Conservation (phyloP, 2,797 vertebrate genomes). For the Sylvilagus floridanus region DNA sequence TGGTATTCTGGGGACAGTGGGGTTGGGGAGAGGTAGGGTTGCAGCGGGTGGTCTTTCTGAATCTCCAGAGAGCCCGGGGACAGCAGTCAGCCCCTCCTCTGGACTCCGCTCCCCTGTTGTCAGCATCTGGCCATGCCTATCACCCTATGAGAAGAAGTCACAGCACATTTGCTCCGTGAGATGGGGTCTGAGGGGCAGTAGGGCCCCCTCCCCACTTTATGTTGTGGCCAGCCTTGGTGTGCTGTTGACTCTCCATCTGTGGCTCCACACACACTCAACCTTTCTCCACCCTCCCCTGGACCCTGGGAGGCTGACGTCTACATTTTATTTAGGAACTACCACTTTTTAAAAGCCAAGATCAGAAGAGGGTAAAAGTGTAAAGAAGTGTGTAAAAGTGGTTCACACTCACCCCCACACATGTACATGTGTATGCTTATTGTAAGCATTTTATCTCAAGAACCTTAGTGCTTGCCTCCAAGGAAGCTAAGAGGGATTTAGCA, state of each 20-base stretch:
- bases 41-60: neutral
- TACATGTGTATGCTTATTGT: neutral
- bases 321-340: neutral
- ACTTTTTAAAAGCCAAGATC: conserved; percentile 14
- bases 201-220: neutral
- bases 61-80: neutral
- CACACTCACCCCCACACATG: neutral
- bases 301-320: neutral
- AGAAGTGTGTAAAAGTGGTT: neutral
- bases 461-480: conserved; percentile 21
- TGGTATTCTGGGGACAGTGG: neutral
- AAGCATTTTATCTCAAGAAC: conserved; percentile 17
- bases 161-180: neutral
- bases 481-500: neutral
- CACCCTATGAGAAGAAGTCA: neutral
- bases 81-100: neutral
- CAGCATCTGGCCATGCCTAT: neutral
- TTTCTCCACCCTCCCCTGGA: neutral
- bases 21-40: neutral
- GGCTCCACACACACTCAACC: neutral
- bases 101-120: neutral
- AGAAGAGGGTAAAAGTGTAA: neutral
- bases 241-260: neutral
- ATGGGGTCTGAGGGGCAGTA: neutral
- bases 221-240: neutral